Conservation (phyloP, 2,113 vertebrate species). For the Bothrops jararaca region DNA sequence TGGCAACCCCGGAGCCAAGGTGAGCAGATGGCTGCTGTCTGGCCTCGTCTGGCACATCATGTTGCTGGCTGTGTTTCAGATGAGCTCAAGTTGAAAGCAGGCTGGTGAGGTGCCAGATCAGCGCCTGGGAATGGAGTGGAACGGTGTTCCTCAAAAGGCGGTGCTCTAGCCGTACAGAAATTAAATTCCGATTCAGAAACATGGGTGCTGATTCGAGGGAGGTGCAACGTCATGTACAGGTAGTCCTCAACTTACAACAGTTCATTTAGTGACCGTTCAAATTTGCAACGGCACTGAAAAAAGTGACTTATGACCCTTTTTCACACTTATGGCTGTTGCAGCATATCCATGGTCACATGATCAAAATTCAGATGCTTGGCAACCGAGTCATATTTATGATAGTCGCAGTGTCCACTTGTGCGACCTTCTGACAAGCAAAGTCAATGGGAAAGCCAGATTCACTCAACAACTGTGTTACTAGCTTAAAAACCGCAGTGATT, state of each 20-base stretch:
- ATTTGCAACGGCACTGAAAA: not conserved
- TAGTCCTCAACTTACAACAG: not conserved
- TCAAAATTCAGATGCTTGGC: not conserved
- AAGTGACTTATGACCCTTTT: not conserved
- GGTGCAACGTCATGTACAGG: not conserved
- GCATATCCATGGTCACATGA: not conserved
- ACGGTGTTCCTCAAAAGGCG: not conserved
- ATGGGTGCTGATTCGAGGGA: not conserved
- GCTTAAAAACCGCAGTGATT: not conserved
- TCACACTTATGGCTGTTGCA: not conserved
- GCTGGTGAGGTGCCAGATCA: not conserved
- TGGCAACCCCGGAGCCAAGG: conserved; percentile 31
- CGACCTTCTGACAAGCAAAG: not conserved
- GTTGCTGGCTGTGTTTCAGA: not conserved
- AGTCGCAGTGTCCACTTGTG: not conserved
- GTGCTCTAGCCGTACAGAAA: not conserved
- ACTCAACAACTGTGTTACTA: not conserved
- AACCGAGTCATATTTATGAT: not conserved
- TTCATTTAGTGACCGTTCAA: not conserved
- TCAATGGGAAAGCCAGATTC: not conserved
- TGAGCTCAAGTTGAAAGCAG: not conserved
- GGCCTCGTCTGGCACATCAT: not conserved
- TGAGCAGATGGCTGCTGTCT: conserved; percentile 12
- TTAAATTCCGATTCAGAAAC: not conserved
- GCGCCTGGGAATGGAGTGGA: not conserved